These are phyloP conservation scores for Tachycineta bicolor DNA, from an alignment of 2,113 vertebrate genomes.

Conservation along the genomic window DNA sequence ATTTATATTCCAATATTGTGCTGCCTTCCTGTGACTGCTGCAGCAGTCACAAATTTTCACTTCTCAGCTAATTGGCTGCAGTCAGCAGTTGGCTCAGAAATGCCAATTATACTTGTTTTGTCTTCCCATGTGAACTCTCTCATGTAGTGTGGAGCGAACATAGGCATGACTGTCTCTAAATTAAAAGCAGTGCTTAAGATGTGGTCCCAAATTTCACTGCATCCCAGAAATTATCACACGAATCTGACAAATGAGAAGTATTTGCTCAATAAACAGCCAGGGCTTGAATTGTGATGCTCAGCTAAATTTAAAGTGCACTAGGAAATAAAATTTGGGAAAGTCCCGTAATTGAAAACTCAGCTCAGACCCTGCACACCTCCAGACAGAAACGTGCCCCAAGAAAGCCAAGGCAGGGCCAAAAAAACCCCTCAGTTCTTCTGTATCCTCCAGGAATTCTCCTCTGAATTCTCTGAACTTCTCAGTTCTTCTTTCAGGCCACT, in stretches of 20 bases:
- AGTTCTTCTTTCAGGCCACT: neutral
- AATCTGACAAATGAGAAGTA: neutral
- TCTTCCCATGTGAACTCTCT: neutral
- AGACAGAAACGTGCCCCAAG: rapidly evolving
- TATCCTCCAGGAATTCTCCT: neutral
- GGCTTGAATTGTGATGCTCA: neutral
- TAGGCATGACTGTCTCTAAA: neutral
- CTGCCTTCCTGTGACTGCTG: neutral
- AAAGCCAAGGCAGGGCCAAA: neutral
- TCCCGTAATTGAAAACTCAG: neutral
- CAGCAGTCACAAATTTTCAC: slow-evolving; percentile 56
- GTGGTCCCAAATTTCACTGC: neutral
- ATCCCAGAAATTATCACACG: neutral
- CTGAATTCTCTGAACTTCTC: neutral
- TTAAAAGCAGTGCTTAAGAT: neutral
- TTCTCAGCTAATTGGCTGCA: slow-evolving; percentile 56
- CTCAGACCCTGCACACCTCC: neutral
- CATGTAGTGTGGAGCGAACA: neutral
- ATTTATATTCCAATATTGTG: slow-evolving; percentile 36
- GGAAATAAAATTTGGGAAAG: neutral
- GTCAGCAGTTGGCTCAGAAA: slow-evolving; percentile 42
- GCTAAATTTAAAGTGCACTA: neutral
- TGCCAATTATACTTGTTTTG: slow-evolving; percentile 1
- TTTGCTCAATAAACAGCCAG: neutral
- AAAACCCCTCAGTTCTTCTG: neutral